Evolutionary conservation across 2,888 invertebrate genomes (phyloP).

Genomic region (Linyphia triangularis): DNA sequence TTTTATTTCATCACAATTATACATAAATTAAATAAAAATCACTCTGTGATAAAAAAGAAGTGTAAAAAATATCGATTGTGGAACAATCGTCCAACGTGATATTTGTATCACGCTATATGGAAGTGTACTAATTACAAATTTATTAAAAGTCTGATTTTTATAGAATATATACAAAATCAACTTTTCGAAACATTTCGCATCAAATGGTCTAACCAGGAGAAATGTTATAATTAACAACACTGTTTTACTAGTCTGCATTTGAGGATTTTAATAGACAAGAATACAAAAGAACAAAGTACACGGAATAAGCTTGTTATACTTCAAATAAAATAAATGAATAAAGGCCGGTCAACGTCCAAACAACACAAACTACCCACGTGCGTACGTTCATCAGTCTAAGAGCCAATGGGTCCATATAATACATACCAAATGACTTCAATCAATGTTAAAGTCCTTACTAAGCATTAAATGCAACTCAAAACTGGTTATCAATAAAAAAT

Average conservation of each 20-base stretch:
- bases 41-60: background rate
- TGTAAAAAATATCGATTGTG: background rate
- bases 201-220: no score
- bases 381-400: no score
- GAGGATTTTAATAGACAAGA: no score
- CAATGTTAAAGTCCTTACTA: background rate
- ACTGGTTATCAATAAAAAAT: background rate
- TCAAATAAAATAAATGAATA: background rate
- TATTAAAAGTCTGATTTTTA: no score
- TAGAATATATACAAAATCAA: no score
- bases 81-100: background rate
- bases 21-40: background rate
- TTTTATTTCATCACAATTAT: conserved; percentile 30
- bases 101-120: background rate
- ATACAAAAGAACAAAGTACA: background rate
- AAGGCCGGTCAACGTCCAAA: background rate
- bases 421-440: no score
- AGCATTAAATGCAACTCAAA: background rate
- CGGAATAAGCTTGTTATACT: background rate
- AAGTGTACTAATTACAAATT: no score
- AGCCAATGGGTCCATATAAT: no score
- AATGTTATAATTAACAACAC: no score
- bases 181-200: no score
- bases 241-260: no score
- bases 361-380: background rate